Percentiles rank a stretch among this genome's conserved stretches.
Evolutionary conservation across 1,140 invertebrate species (phyloP).

Genomic region (Papilio aristodemus): DNA sequence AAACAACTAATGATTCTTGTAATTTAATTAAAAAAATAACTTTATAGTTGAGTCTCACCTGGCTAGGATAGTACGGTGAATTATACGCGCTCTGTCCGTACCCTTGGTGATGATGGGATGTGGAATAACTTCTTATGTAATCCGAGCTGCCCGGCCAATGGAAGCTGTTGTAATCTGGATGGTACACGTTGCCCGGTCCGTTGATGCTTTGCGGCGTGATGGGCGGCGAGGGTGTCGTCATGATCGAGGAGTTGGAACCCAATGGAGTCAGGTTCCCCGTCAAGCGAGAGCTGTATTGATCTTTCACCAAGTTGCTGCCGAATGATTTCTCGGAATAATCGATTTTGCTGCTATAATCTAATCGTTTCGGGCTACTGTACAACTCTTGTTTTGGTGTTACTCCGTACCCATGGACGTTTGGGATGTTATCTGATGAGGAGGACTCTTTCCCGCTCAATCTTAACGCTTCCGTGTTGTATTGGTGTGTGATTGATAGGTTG

Average conservation of each 20-base stretch:
- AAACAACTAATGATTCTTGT: no score
- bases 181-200: slow-evolving; percentile 76
- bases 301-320: slow-evolving; percentile 68
- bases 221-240: slow-evolving; percentile 84
- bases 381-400: slow-evolving; percentile 73
- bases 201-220: slow-evolving; percentile 81
- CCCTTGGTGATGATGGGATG: slow-evolving; percentile 79
- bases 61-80: slow-evolving; percentile 78
- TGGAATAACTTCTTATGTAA: slow-evolving; percentile 75
- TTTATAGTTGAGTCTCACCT: no score
- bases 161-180: slow-evolving; percentile 82
- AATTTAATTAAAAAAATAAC: slow-evolving; percentile 11
- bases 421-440: slow-evolving; percentile 61
- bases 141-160: slow-evolving; percentile 80
- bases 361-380: slow-evolving; percentile 70
- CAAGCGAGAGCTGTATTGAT: slow-evolving; percentile 71
- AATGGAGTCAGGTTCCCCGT: slow-evolving; percentile 83
- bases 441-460: slow-evolving; percentile 75
- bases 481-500: slow-evolving; percentile 54
- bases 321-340: slow-evolving; percentile 73
- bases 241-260: slow-evolving; percentile 84
- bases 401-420: slow-evolving; percentile 68
- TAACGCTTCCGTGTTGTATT: slow-evolving; percentile 63
- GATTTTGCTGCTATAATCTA: slow-evolving; percentile 70
- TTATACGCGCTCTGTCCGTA: slow-evolving; percentile 83